These are phyloP conservation scores for Hirtodrosophila trivittata DNA, from an alignment of 2,888 invertebrate genomes.

Conservation along the genomic window DNA sequence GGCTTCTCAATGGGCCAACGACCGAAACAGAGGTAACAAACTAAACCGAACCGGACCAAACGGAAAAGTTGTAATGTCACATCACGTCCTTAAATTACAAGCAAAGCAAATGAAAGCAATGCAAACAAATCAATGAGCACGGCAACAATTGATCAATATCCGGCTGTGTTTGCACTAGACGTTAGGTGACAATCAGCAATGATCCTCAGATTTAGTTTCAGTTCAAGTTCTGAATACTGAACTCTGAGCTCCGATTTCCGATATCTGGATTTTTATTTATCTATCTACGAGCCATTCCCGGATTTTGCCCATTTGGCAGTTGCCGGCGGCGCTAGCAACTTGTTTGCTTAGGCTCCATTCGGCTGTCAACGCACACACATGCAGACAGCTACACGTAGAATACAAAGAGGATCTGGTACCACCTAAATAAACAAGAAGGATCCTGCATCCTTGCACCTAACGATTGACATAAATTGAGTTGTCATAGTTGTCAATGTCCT, in stretches of 20 bases:
- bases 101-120: slow-evolving; percentile 39
- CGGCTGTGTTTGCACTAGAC: slow-evolving; percentile 81
- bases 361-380: slow-evolving; percentile 39
- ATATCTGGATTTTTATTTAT: background rate
- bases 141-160: slow-evolving; percentile 54
- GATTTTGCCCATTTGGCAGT: slow-evolving; percentile 78
- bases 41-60: no score
- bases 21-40: slow-evolving; percentile 19
- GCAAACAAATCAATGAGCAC: slow-evolving; percentile 43
- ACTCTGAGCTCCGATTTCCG: background rate
- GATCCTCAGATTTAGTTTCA: slow-evolving; percentile 28
- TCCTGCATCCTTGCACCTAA: slow-evolving; percentile 11
- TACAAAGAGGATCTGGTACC: slow-evolving; percentile 13
- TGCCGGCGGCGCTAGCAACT: slow-evolving; percentile 68
- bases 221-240: background rate
- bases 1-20: slow-evolving; percentile 65
- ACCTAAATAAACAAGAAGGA: slow-evolving; percentile 49
- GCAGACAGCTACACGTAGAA: background rate
- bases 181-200: slow-evolving; percentile 67
- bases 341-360: slow-evolving; percentile 66
- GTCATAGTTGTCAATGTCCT: slow-evolving; percentile 21
- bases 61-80: slow-evolving; percentile 38
- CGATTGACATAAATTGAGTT: slow-evolving; percentile 59
- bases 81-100: slow-evolving; percentile 83
- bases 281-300: slow-evolving; percentile 3